phyloP scores from a whole-genome alignment of 2,113 vertebrate genomes.

The Antigone vipio region DNA sequence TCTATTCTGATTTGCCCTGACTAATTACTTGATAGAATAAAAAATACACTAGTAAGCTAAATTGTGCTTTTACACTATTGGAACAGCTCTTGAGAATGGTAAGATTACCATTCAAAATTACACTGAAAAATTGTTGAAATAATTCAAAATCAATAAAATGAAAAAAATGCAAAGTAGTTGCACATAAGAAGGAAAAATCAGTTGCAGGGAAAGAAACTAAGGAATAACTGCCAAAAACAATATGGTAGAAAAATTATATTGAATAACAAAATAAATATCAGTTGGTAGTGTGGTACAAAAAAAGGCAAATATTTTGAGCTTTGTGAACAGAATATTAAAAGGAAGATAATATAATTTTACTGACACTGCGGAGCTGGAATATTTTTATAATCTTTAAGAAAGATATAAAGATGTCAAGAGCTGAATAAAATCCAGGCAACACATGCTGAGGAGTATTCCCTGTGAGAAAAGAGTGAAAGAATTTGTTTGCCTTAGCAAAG shows the following conservation, averaged over 20 bases:
- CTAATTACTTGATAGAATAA: neutral
- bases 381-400: neutral
- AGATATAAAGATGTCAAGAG: neutral
- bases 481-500: neutral
- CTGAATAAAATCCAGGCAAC: neutral
- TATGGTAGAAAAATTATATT: neutral
- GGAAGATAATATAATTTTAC: neutral
- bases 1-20: neutral
- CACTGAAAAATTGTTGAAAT: neutral
- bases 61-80: neutral
- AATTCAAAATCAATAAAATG: neutral
- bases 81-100: neutral
- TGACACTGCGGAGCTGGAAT: neutral
- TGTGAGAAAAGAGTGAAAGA: neutral
- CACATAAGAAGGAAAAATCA: neutral
- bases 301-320: neutral
- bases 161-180: neutral
- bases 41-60: neutral
- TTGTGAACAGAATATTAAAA: neutral
- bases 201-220: neutral
- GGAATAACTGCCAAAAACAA: neutral
- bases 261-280: neutral
- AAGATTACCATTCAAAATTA: neutral
- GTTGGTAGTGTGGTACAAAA: neutral
- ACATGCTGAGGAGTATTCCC: neutral